Evolutionary conservation across 2,113 vertebrate genomes (phyloP), one percentile per base, ranked within the genome.

Genomic region (Lipophrys pholis): DNA sequence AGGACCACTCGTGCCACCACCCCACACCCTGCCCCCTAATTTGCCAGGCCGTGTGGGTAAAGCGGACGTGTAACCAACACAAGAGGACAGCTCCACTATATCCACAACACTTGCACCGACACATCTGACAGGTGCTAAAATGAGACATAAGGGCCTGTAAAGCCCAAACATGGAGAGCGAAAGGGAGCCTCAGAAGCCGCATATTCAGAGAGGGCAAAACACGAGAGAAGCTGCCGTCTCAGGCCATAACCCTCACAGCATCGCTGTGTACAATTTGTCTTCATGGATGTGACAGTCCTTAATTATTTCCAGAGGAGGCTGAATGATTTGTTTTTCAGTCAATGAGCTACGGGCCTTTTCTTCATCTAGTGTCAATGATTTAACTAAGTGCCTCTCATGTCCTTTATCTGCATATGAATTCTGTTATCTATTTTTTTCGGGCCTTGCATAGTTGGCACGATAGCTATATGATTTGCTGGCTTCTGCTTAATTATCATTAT

Each of bases 291-390:
- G 81, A 79, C 78, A 57, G 60, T 82, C 46, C 53, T 73, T 88
- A 82, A 87, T 88, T 87, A 88, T 82, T 79, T 76, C 77, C 64
- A 78, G 42, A 49, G 58, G 69, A 70, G 30, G 66, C 71, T 55
- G 59, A 79, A 82, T 80, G 70, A 90, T 85, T 81, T 80, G 69
- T 78, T 60, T 87, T 86, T 79, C 45, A 79, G 65, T 70, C 69
- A 46, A 71, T 78, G 56, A 84, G 78, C 69, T 79, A 65, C 42
- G 6, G 70, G 68, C 51, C 69, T 86, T 86, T 83, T 77, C 81
- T 76, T 83, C 73, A 81, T 78, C 63, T 70, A 21, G 61, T 73
- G 81, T 73, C 86, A 82, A 80, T 76, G 72, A 85, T 90, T 88
- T 83, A 80, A 82, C 73, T 79, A 85, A 86, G 81, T 80, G 77